Conservation (phyloP, 2,113 vertebrate genomes). For the Calidris pugnax region DNA sequence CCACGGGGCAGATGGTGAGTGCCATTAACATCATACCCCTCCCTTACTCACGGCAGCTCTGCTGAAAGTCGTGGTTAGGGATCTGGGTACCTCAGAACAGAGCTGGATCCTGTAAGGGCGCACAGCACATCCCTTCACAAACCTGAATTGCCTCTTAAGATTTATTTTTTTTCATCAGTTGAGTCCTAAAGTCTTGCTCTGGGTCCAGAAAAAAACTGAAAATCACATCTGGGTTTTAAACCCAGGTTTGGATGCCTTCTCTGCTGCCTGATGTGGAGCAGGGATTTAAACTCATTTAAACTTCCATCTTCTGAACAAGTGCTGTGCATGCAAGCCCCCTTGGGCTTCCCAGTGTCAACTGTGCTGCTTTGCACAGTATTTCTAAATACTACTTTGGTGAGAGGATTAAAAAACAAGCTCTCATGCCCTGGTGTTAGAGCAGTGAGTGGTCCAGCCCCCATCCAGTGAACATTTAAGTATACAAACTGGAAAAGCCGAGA, state of each 20-base stretch:
- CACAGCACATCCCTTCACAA: not conserved
- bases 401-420: not conserved
- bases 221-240: not conserved
- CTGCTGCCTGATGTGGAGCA: not conserved
- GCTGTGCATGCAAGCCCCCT: not conserved
- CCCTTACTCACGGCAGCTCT: not conserved
- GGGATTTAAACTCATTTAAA: not conserved
- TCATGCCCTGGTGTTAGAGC: not conserved
- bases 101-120: not conserved
- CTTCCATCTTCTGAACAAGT: not conserved
- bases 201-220: not conserved
- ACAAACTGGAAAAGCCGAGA: not conserved
- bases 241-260: not conserved
- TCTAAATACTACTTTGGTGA: not conserved
- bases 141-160: not conserved
- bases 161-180: not conserved
- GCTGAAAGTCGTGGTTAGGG: not conserved
- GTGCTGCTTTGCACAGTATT: not conserved
- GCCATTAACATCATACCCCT: not conserved
- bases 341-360: not conserved
- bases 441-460: not conserved
- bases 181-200: not conserved
- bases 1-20: not conserved
- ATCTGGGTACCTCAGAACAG: not conserved
- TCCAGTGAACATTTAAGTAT: not conserved